Percentiles rank a stretch among this genome's conserved stretches.
Evolutionary conservation across 2,888 invertebrate genomes (phyloP).

Genomic region (Amaurobius ferox): DNA sequence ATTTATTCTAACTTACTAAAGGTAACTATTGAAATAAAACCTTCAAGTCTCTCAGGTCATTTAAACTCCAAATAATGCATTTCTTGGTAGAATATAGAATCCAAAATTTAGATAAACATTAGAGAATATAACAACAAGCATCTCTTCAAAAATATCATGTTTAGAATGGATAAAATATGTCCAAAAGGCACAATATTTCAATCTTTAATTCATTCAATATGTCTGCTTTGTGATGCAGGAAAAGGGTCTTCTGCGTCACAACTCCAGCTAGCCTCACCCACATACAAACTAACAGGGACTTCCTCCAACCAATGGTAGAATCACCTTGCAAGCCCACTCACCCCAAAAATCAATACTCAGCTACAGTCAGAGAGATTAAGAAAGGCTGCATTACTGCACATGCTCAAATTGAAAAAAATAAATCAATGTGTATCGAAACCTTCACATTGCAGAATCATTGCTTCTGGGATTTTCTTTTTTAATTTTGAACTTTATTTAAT

Average conservation of each 20-base stretch:
- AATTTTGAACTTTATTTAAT: no score
- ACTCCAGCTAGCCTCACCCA: constrained; percentile 45
- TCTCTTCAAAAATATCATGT: constrained; percentile 27
- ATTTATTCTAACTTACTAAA: background rate
- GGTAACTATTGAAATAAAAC: background rate
- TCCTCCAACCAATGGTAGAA: constrained; percentile 62
- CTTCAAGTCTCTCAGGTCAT: background rate
- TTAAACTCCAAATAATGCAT: constrained; percentile 11
- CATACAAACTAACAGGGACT: constrained; percentile 27
- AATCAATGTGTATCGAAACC: background rate
- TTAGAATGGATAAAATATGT: background rate
- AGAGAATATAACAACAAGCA: constrained; percentile 26
- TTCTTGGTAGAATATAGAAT: background rate
- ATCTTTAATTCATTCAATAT: constrained; percentile 59
- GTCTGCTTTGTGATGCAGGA: constrained; percentile 60
- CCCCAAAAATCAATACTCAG: constrained; percentile 69
- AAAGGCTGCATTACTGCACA: constrained; percentile 58
- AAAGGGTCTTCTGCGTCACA: constrained; percentile 62
- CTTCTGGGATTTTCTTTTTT: no score
- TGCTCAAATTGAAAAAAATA: constrained; percentile 18
- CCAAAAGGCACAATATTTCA: constrained; percentile 43
- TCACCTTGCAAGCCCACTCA: constrained; percentile 69
- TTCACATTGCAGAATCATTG: background rate
- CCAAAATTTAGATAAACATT: constrained; percentile 5
- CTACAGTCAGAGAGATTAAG: constrained; percentile 28